Percentiles rank a stretch among this genome's conserved stretches.
Evolutionary conservation across 2,797 vertebrate genomes (phyloP).

Genomic region (Hydrophis major): DNA sequence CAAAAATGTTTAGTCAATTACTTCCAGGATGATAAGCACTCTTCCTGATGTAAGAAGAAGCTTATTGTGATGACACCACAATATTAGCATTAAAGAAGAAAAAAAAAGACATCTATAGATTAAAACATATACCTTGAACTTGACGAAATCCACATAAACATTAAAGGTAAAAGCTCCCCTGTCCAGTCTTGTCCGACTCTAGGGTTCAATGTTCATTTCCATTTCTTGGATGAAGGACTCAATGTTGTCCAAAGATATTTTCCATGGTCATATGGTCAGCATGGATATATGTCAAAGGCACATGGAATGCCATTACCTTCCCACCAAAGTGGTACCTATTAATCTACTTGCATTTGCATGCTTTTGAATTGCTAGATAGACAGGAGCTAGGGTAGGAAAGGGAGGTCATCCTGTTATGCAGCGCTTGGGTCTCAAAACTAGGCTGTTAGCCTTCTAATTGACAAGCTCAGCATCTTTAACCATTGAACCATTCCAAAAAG

Average conservation of each 20-base stretch:
- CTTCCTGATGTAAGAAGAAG: background rate
- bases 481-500: background rate
- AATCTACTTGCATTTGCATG: background rate
- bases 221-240: background rate
- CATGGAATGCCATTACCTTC: background rate
- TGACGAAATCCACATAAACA: background rate
- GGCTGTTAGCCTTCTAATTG: background rate
- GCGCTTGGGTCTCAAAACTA: background rate
- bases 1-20: background rate
- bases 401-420: fast-evolving
- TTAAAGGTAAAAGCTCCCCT: background rate
- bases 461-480: background rate
- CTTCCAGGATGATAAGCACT: background rate
- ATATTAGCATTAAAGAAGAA: background rate
- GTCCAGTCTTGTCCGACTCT: background rate
- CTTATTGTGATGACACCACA: background rate
- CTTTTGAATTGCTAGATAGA: background rate
- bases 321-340: background rate
- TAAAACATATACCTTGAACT: background rate
- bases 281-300: background rate
- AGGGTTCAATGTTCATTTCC: background rate
- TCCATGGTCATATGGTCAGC: background rate
- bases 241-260: background rate
- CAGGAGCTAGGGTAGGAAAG: background rate
- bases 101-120: background rate